Percentiles rank a stretch among this genome's conserved stretches.
These are phyloP conservation scores for Hippopotamus amphibius DNA, from an alignment of 2,113 vertebrate genomes.

Conservation along the genomic window DNA sequence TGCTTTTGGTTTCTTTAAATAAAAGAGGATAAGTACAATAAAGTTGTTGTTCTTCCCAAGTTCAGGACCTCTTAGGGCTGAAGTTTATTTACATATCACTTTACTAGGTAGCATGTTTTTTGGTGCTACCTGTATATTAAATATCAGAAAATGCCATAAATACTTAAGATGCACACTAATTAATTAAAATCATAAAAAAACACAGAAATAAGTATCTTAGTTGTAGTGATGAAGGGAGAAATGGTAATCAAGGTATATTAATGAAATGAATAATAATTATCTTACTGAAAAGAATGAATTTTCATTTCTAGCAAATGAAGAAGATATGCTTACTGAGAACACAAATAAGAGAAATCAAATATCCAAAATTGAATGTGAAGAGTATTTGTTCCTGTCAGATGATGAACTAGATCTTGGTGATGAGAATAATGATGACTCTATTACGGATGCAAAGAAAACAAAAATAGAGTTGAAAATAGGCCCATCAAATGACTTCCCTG, in stretches of 20 bases:
- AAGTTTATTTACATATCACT: not conserved
- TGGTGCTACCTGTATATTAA: constrained; percentile 10
- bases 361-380: constrained; percentile 74
- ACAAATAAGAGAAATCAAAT: constrained; percentile 85
- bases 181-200: constrained; percentile 74
- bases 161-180: not conserved
- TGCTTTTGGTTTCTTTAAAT: not conserved
- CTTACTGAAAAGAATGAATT: constrained; percentile 75
- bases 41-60: not conserved
- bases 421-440: constrained; percentile 83
- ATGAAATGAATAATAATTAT: constrained; percentile 80
- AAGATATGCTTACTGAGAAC: constrained; percentile 79
- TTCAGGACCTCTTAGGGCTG: not conserved
- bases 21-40: not conserved
- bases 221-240: constrained; percentile 72
- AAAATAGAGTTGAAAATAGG: constrained; percentile 60
- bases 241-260: constrained; percentile 82
- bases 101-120: not conserved
- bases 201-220: constrained; percentile 59
- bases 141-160: constrained; percentile 24
- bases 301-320: constrained; percentile 80
- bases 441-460: constrained; percentile 81
- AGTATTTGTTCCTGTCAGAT: constrained; percentile 85
- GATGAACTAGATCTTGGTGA: constrained; percentile 83
- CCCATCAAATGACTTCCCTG: constrained; percentile 66